phyloP scores from a whole-genome alignment of 2,888 invertebrate genomes.

The Gonocerus acuteangulatus region DNA sequence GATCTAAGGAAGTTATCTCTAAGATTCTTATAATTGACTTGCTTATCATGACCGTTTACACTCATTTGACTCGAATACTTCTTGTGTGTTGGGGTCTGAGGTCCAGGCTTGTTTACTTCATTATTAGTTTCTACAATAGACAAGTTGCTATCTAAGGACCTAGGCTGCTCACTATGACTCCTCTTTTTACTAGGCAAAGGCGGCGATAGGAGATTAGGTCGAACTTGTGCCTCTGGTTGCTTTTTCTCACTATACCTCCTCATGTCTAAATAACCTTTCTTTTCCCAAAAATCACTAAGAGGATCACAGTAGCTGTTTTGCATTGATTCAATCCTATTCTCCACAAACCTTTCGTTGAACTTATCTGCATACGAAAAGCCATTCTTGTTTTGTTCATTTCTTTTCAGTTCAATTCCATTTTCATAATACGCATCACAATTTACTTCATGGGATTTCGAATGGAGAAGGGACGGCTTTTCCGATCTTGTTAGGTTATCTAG shows the following conservation, averaged over 20 bases:
- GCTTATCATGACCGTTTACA: conserved; percentile 20
- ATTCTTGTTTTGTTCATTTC: conserved; percentile 30
- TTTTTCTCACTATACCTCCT: conserved; percentile 30
- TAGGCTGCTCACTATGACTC: conserved; percentile 33
- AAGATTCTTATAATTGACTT: conserved; percentile 26
- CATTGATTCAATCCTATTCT: conserved; percentile 32
- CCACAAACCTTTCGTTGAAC: conserved; percentile 34
- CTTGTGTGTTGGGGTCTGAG: conserved; percentile 36
- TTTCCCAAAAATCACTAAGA: conserved; percentile 31
- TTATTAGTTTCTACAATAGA: conserved; percentile 34
- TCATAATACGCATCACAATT: conserved; percentile 29
- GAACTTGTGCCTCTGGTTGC: conserved; percentile 27
- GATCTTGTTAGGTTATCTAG: conserved; percentile 31
- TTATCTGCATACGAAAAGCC: conserved; percentile 32
- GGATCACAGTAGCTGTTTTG: conserved; percentile 28
- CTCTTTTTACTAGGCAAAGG: conserved; percentile 32
- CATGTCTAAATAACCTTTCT: conserved; percentile 30
- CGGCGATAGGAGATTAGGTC: conserved; percentile 28
- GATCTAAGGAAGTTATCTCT: conserved; percentile 31
- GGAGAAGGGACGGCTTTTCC: conserved; percentile 22
- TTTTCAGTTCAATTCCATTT: conserved; percentile 30
- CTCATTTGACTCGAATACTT: conserved; percentile 24
- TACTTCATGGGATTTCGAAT: conserved; percentile 24
- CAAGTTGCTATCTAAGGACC: conserved; percentile 36
- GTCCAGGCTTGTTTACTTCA: conserved; percentile 37